phyloP scores from a whole-genome alignment of 2,888 invertebrate genomes.

The Suillia variegata region DNA sequence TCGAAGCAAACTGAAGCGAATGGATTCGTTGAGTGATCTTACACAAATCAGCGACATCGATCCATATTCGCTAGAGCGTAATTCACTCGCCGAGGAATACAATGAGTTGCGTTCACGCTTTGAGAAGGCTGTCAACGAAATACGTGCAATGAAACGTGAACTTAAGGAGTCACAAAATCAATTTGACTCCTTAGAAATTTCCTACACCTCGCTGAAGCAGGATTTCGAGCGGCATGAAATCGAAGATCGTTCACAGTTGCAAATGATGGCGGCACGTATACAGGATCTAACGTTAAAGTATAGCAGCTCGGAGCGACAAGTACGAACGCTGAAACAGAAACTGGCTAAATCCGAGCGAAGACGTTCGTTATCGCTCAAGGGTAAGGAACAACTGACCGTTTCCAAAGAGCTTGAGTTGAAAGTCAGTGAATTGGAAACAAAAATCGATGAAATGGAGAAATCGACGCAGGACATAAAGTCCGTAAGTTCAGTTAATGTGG shows the following conservation, averaged over 20 bases:
- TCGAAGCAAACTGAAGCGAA: conserved; percentile 63
- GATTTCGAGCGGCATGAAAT: conserved; percentile 72
- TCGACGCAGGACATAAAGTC: conserved; percentile 27
- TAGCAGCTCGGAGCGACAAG: conserved; percentile 80
- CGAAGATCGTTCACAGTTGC: conserved; percentile 73
- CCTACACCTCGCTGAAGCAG: conserved; percentile 76
- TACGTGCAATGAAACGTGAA: conserved; percentile 80
- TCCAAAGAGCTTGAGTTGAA: conserved; percentile 86
- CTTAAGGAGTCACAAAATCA: conserved; percentile 79
- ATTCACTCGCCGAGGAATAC: conserved; percentile 80
- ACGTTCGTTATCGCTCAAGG: conserved; percentile 81
- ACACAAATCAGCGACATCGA: conserved; percentile 81
- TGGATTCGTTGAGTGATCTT: conserved; percentile 80
- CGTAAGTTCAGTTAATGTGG: too few species aligned
- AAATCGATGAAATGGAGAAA: conserved; percentile 72
- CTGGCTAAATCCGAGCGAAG: conserved; percentile 79
- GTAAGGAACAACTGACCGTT: conserved; percentile 78
- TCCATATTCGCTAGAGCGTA: conserved; percentile 74
- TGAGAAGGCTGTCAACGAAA: conserved; percentile 82
- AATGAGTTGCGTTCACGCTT: conserved; percentile 77
- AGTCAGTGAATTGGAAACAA: conserved; percentile 78
- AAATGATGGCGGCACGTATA: conserved; percentile 81
- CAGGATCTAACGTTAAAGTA: conserved; percentile 84
- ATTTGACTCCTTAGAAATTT: conserved; percentile 79
- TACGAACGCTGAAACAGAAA: conserved; percentile 78